phyloP scores from a whole-genome alignment of 2,888 invertebrate genomes.

The Chrysolina oricalcia region DNA sequence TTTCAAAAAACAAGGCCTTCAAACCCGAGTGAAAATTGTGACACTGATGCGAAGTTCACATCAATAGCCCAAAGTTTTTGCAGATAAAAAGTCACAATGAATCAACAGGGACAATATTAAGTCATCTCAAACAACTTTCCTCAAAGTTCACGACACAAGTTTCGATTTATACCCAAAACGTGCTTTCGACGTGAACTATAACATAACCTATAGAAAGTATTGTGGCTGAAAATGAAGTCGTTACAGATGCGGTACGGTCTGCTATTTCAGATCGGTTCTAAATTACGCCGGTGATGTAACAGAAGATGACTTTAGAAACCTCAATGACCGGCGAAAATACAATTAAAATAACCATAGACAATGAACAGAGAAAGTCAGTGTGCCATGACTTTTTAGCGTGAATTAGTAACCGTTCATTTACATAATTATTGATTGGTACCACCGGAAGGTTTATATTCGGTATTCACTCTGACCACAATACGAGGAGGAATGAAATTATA shows the following conservation, averaged over 20 bases:
- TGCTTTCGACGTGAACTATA: background rate
- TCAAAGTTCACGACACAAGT: background rate
- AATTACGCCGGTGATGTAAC: constrained; percentile 14
- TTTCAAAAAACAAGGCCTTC: no score
- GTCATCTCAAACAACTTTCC: background rate
- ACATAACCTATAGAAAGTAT: constrained; percentile 10
- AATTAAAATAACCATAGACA: constrained; percentile 49
- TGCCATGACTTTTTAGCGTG: constrained; percentile 46
- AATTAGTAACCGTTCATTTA: constrained; percentile 46
- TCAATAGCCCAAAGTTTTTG: no score
- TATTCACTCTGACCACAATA: background rate
- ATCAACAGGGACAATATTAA: background rate
- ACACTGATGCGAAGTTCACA: background rate
- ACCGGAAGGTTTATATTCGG: background rate
- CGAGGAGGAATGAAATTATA: constrained; percentile 4
- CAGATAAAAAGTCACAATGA: background rate
- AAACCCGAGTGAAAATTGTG: no score
- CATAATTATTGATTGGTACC: constrained; percentile 35
- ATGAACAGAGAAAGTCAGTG: constrained; percentile 49
- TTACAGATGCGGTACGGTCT: background rate
- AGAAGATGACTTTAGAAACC: constrained; percentile 15
- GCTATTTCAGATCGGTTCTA: constrained; percentile 1
- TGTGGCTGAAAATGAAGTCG: constrained; percentile 1
- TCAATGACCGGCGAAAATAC: constrained; percentile 30
- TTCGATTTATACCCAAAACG: constrained; percentile 7